Evolutionary conservation across 2,888 invertebrate genomes (phyloP), one percentile per base, ranked within the genome.

Genomic region (Melolontha melolontha): DNA sequence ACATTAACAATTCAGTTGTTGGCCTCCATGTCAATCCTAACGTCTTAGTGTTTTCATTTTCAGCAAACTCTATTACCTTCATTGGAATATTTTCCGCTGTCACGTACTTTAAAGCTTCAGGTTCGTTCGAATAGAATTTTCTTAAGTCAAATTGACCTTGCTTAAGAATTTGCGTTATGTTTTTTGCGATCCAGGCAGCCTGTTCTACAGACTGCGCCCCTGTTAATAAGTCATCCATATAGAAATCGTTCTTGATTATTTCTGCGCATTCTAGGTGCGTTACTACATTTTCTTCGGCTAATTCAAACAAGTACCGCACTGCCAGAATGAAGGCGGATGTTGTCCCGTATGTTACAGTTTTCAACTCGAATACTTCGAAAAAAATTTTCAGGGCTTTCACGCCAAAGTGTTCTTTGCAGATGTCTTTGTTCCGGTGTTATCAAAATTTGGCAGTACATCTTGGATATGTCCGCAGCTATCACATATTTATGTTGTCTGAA

Each of bases 21-120:
- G 14, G 54, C 16, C 34, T 57, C 87, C 86, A 79, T 11, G 39
- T 64, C n/a, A 67, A n/a, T 29, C 67, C 69, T n/a, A 70, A 50
- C 6, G 51, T 64, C 29, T 70, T 70, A 12, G 27, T 42, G 47
- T 54, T 52, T 49, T 59, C 49, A 52, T 54, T 52, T 49, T 59
- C 50, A 6, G 59, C 65, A 49, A 69, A 52, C 27, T 39, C 50
- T 42, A 67, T 8, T 1, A 51, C 12, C 40, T 47, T 54, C 0
- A 22, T 14, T 12, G 57, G 17, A 29, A 29, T 12, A 39, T 49
- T 2, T 40, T 44, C 27, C 27, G 52, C 62, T 8, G 11, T 27
- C 14, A 66, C 22, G 16, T 66, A 51, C 11, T 66, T 17, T 17
- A 66, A 40, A n/a, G 59, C 10, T 27, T 57, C 47, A 14, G 40